Evolutionary conservation across 2,888 invertebrate genomes (phyloP).

Genomic region (Pammene fasciana): DNA sequence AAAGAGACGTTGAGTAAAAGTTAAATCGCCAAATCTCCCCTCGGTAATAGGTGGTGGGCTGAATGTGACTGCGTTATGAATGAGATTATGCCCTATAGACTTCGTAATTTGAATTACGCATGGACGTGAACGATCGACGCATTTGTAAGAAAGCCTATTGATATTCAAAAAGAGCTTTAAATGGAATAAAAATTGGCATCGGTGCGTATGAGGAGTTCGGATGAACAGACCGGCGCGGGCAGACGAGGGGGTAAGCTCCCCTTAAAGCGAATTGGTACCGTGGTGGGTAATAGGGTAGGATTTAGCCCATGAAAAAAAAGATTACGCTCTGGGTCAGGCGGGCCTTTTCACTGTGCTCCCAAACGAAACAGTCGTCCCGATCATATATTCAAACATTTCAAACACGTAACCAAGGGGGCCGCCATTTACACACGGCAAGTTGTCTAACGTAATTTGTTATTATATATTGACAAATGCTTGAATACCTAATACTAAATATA

Average conservation of each 20-base stretch:
- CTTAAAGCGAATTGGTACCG: conserved; percentile 59
- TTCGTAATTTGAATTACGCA: conserved; percentile 48
- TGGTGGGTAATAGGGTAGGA: conserved; percentile 64
- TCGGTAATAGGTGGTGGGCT: conserved; percentile 25
- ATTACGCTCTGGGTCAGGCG: conserved; percentile 55
- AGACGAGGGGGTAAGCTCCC: conserved; percentile 49
- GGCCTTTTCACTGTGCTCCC: conserved; percentile 49
- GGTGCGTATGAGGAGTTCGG: conserved; percentile 48
- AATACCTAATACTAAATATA: too few relatives aligned
- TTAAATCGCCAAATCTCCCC: conserved; percentile 35
- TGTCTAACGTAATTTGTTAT: too few relatives aligned
- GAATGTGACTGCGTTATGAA: conserved; percentile 45
- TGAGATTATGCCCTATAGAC: conserved; percentile 45
- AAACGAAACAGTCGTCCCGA: conserved; percentile 22
- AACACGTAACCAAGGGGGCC: not conserved
- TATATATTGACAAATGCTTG: too few relatives aligned
- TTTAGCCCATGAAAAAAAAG: conserved; percentile 60
- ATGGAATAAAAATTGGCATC: conserved; percentile 60
- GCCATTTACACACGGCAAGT: not conserved
- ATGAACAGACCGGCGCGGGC: conserved; percentile 32
- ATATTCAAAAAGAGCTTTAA: conserved; percentile 62
- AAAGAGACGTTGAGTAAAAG: conserved; percentile 22
- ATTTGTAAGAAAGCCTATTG: conserved; percentile 54
- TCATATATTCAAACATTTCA: conserved; percentile 21
- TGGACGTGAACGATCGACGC: conserved; percentile 48